Percentiles rank a stretch among this genome's conserved stretches.
Evolutionary conservation across 2,888 invertebrate genomes (phyloP).

Genomic region (Chymomyza procnemis): DNA sequence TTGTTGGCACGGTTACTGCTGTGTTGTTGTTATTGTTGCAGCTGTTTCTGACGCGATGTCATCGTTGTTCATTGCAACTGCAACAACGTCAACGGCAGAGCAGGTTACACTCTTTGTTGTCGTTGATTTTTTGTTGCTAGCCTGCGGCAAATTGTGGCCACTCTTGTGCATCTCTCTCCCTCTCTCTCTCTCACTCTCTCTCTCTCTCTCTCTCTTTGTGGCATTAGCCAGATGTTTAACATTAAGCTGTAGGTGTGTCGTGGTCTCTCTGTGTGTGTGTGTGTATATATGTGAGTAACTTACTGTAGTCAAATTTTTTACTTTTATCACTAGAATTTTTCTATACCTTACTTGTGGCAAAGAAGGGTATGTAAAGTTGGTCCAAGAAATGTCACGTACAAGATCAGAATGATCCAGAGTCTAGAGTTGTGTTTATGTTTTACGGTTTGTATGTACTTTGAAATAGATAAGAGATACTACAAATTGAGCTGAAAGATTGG

Average conservation of each 20-base stretch:
- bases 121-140: neutral
- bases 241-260: slow-evolving; percentile 51
- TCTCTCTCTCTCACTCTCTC: slow-evolving; percentile 6
- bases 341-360: no score
- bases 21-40: neutral
- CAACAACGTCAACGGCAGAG: slow-evolving; percentile 20
- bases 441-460: no score
- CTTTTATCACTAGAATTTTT: neutral
- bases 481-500: no score
- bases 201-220: slow-evolving; percentile 25
- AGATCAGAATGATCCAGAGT: no score
- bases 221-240: slow-evolving; percentile 55
- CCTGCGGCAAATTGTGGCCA: slow-evolving; percentile 41
- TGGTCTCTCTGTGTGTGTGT: no score
- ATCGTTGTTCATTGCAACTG: slow-evolving; percentile 2
- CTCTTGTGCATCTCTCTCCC: slow-evolving; percentile 35
- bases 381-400: no score
- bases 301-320: slow-evolving; percentile 3
- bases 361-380: no score
- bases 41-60: slow-evolving; percentile 32
- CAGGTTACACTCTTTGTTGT: slow-evolving; percentile 1
- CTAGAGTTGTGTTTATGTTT: no score
- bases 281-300: slow-evolving; percentile 15
- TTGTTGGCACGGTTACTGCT: neutral
- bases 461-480: no score